phyloP scores from a whole-genome alignment of 2,888 invertebrate genomes.

The Strigamia transsilvanica region DNA sequence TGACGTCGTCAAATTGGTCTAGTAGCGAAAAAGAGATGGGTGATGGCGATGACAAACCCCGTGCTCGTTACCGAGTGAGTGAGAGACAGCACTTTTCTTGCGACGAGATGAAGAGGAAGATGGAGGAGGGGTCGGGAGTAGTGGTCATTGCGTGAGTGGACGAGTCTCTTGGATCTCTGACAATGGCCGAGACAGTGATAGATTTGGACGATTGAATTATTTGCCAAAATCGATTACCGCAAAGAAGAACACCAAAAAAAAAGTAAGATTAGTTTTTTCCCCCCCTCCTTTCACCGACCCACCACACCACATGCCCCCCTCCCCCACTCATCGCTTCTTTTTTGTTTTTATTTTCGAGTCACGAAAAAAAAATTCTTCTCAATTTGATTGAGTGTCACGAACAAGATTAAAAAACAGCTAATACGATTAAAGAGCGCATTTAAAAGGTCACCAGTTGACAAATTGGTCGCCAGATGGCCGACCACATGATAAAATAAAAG shows the following conservation, averaged over 20 bases:
- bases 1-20: slow-evolving; percentile 26
- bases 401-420: slow-evolving; percentile 10
- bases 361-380: background rate
- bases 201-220: slow-evolving; percentile 35
- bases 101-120: slow-evolving; percentile 34
- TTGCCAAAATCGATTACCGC: slow-evolving; percentile 34
- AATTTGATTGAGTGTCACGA: background rate
- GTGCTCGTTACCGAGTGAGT: slow-evolving; percentile 18
- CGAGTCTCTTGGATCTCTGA: slow-evolving; percentile 27
- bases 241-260: slow-evolving; percentile 30
- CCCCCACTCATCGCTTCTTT: background rate
- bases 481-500: slow-evolving; percentile 9
- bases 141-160: slow-evolving; percentile 19
- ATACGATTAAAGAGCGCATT: slow-evolving; percentile 12
- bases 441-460: slow-evolving; percentile 35
- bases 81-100: slow-evolving; percentile 31
- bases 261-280: slow-evolving; percentile 19
- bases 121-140: background rate
- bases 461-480: slow-evolving; percentile 27
- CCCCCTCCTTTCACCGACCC: background rate
- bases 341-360: background rate
- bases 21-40: slow-evolving; percentile 26
- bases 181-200: slow-evolving; percentile 34
- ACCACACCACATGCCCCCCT: background rate
- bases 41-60: slow-evolving; percentile 35